Evolutionary conservation across 2,797 vertebrate genomes (phyloP), one percentile per base, ranked within the genome.

Genomic region (Ambastaia sidthimunki): DNA sequence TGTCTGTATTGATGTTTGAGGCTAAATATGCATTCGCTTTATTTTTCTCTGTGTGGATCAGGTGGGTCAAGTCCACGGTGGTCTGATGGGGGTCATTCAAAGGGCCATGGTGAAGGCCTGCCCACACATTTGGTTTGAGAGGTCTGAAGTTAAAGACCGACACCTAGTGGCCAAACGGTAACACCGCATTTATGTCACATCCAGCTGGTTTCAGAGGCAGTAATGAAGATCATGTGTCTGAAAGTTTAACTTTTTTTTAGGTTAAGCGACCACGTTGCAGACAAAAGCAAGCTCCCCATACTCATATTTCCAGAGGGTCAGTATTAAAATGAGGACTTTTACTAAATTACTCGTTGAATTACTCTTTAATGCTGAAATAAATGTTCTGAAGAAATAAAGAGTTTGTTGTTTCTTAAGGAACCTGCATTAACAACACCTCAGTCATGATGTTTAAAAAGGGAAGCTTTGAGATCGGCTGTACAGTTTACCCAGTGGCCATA

Each of bases 361-460:
- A 11, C 21, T 18, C 13, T 65, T 65, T 34, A 0, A 21, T 52
- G 10, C 41, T 10, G 41, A 44, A 44, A 44, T 11, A 12, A 12
- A 21, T 21, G 16, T 66, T 31, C 18, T 6, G 3, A 25, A 47
- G 16, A 44, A 67, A 67, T 68, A 10, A 12, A 3, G 1, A 15
- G 21, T 54, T 52, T 76, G 9, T 74, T 69, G 15, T 70, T 54
- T 67, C 86, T 67, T 18, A 86, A 96, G 96, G 96, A 78, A 96
- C 96, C n/a, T 96, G 96, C 89, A 96, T 96, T 87, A 96, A 96
- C 88, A 96, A 96, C 89, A 96, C 96, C 0, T 96, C 96, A 0
- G 96, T 96, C 80, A 96, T 96, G 96, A 96, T 96, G 96, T 96
- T 96, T 86, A 96, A 96, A 89, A 96, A 96, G 85, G 96, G 96